A percentile compares a stretch with the other conserved stretches of the same genome.
Evolutionary conservation across 2,113 vertebrate genomes (phyloP).

Genomic region (Aegithalos caudatus): DNA sequence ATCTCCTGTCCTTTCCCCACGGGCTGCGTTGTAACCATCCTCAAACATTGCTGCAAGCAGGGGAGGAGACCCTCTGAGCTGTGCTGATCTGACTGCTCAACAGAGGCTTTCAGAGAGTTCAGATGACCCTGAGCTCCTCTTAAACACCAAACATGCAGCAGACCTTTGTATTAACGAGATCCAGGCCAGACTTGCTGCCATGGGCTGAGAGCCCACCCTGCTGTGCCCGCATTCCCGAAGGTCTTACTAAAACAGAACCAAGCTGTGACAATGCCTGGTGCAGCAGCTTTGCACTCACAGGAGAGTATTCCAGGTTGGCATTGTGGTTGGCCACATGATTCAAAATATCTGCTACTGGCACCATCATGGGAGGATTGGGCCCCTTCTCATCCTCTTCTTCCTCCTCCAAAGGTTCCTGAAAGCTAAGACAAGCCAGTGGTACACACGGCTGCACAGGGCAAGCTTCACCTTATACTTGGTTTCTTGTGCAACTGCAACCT

Average conservation of each 20-base stretch:
- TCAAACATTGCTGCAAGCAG: conserved; percentile 79
- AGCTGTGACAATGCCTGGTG: accelerated
- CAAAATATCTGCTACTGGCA: conserved; percentile 93
- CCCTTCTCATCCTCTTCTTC: conserved; percentile 80
- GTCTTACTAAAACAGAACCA: accelerated
- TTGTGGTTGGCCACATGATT: conserved; percentile 92
- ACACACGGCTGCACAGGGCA: too few relatives aligned
- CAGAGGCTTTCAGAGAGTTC: not conserved
- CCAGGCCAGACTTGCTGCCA: not conserved
- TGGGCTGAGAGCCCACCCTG: too few relatives aligned
- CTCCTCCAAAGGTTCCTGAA: conserved; percentile 89
- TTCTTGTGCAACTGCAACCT: not conserved
- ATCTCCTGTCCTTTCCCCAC: conserved; percentile 84
- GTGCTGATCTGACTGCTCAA: accelerated
- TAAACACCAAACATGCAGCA: not conserved
- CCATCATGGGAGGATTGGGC: conserved; percentile 89
- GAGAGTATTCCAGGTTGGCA: conserved; percentile 86
- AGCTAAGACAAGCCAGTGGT: conserved; percentile 66
- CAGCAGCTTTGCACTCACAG: conserved; percentile 68
- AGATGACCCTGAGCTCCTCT: not conserved
- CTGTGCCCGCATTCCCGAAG: not conserved
- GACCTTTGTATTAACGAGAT: accelerated
- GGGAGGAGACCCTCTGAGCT: not conserved
- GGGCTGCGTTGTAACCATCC: conserved; percentile 82
- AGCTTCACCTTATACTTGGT: accelerated